These are phyloP conservation scores for Trinorchestia longiramus DNA, from an alignment of 1,140 invertebrate genomes.

Conservation along the genomic window DNA sequence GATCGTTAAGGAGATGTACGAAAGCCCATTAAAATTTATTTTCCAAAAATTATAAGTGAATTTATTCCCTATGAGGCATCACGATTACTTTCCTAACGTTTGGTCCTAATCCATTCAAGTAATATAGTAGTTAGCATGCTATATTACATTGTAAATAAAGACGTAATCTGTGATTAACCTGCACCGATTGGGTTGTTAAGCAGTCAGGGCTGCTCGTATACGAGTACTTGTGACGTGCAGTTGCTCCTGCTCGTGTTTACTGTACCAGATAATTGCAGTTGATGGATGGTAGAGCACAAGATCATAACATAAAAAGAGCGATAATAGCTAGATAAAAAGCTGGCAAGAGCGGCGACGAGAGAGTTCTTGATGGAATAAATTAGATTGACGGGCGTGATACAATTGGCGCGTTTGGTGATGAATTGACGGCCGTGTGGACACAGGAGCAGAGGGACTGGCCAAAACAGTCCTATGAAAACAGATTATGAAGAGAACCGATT, in stretches of 20 bases:
- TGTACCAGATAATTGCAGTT: neutral
- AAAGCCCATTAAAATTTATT: neutral
- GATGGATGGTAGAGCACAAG: neutral
- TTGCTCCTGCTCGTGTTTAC: neutral
- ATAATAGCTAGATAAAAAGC: conserved; percentile 26
- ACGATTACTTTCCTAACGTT: no score
- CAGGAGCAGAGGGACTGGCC: neutral
- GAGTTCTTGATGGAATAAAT: conserved; percentile 36
- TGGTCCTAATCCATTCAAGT: no score
- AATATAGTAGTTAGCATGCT: no score
- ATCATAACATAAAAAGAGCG: conserved; percentile 39
- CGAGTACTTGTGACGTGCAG: neutral
- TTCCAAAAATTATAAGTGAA: neutral
- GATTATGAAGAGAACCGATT: neutral
- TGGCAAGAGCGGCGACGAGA: neutral
- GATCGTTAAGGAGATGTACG: neutral
- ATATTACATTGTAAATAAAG: no score
- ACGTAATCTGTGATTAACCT: no score
- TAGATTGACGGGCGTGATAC: conserved; percentile 42
- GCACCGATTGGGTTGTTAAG: no score
- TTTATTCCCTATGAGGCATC: no score
- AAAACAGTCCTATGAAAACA: neutral
- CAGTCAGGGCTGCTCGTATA: no score
- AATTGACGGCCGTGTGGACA: neutral
- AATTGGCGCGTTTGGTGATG: neutral